Base-by-base conservation (phyloP, 2,888 invertebrate species). In the Serripes groenlandicus region DNA sequence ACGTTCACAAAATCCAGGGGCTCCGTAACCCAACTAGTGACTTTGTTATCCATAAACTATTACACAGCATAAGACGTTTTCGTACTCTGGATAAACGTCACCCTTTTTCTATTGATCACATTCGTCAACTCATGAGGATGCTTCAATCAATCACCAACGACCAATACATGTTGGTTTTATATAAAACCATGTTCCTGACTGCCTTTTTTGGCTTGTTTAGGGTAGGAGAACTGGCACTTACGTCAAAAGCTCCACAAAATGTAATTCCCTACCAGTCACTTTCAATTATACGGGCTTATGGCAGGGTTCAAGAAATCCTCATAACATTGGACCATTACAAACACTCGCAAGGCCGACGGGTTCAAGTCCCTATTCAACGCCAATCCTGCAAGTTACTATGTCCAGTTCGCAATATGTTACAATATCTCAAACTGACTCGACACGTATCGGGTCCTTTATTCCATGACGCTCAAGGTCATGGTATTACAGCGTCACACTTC, bases 161-260 rank as follows among this genome's bases (percentile, higher is more conserved):
- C 26, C 28, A n/a, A 7, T 2, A 3, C 23, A 28, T 58, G 26
- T 3, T 2, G 1, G 3, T 58, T 21, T 26, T 58, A 28, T 58
- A 26, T 26, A 21, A 58, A 11, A 35, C 79, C 5, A 76, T 83
- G 76, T 76, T 76, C n/a, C 28, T 72, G 15, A 0, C 56, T 4
- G 78, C 79, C 3, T 83, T 83, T 58, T 70, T 68, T 72, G 78
- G 52, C 18, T 28, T 79, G 1, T 72, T 83, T 9, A 62, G 83
- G 5, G 60, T 83, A 15, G 80, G 83, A n/a, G 83, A 83, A 68
- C 23, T 77, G 1, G 32, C 77, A 0, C 5, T 30, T 3, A 71
- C 64, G 28, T 9, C 42, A 32, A 64, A 21, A 4, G 64, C 54
- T 18, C 1, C 9, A 1, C 11, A 32, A 21, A 74, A 74, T 62